Percentiles rank a stretch among this genome's conserved stretches.
Evolutionary conservation across 2,113 vertebrate genomes (phyloP).

Genomic region (Xiphorhynchus elegans): DNA sequence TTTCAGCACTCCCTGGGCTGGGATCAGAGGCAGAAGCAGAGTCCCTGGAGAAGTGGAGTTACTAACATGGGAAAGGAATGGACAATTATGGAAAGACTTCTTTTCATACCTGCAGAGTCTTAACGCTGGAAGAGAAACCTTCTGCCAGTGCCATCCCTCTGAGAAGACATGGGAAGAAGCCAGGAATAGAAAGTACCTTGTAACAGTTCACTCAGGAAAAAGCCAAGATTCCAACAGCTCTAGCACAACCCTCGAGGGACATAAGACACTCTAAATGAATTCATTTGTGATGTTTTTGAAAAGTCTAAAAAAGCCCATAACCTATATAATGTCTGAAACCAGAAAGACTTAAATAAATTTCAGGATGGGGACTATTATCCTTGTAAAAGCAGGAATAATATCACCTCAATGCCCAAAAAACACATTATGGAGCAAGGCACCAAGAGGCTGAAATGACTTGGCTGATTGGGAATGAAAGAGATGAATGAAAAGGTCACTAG

Average conservation of each 20-base stretch:
- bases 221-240: not conserved
- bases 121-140: not conserved
- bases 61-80: accelerated
- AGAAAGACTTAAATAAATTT: not conserved
- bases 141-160: not conserved
- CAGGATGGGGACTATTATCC: not conserved
- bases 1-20: not conserved
- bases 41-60: not conserved
- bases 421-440: not conserved
- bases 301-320: not conserved
- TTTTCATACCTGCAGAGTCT: not conserved
- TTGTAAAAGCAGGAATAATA: not conserved
- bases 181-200: not conserved
- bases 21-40: not conserved
- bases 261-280: not conserved
- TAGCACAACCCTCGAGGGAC: not conserved
- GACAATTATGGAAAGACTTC: not conserved
- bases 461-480: not conserved
- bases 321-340: not conserved
- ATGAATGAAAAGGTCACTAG: not conserved
- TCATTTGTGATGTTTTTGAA: not conserved
- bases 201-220: not conserved
- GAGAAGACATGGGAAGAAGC: not conserved
- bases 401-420: not conserved
- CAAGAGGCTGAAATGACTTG: not conserved